Conservation (phyloP, 1,140 invertebrate genomes). For the Neodiprion pinetum region DNA sequence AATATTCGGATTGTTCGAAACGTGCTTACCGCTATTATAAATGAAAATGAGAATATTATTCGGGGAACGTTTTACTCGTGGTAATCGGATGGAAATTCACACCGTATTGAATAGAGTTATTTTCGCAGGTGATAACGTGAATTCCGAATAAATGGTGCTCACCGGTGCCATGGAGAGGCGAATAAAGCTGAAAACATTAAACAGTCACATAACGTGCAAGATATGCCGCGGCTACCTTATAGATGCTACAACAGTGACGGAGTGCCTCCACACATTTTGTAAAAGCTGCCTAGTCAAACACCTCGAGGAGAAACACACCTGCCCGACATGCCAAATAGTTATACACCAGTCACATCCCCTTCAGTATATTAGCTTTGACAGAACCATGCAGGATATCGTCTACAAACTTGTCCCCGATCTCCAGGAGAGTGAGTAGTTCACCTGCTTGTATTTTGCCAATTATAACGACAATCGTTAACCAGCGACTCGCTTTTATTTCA, state of each 20-base stretch:
- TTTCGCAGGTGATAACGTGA: conserved; percentile 27
- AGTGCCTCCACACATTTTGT: conserved; percentile 98
- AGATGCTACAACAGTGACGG: conserved; percentile 96
- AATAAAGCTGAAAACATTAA: conserved; percentile 90
- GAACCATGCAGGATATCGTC: conserved; percentile 98
- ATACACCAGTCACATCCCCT: conserved; percentile 98
- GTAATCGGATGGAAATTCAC: too few relatives aligned
- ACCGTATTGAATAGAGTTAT: too few relatives aligned
- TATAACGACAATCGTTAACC: conserved; percentile 12
- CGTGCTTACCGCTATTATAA: too few relatives aligned
- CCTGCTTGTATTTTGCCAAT: conserved; percentile 15
- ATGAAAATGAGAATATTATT: too few relatives aligned
- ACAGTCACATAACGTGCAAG: conserved; percentile 93
- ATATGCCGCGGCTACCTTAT: conserved; percentile 96
- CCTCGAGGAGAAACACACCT: conserved; percentile 95
- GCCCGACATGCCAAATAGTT: conserved; percentile 95
- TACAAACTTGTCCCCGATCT: conserved; percentile 95
- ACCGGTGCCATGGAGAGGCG: conserved; percentile 80
- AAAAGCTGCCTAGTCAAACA: conserved; percentile 98
- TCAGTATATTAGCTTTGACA: conserved; percentile 96
- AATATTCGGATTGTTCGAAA: too few relatives aligned
- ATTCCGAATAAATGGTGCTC: conserved; percentile 53
- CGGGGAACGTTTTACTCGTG: too few relatives aligned
- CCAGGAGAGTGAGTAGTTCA: conserved; percentile 77
- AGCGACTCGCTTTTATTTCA: conserved; percentile 53